Conservation (phyloP, 2,888 invertebrate genomes). For the Serrognathus titanus region DNA sequence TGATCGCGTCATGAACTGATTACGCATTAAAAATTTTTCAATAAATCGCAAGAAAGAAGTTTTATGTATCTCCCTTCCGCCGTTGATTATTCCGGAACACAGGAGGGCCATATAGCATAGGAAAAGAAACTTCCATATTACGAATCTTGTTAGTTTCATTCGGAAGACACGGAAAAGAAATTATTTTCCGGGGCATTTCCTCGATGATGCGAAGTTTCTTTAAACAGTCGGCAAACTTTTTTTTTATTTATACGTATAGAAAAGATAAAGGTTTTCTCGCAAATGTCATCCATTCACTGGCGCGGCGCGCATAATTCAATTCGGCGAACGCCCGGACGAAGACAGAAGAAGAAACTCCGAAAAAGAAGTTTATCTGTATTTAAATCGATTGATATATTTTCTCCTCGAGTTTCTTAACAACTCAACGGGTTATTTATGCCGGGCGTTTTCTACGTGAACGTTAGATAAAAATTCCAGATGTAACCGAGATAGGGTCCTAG, state of each 20-base stretch:
- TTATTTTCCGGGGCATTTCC: too few species aligned
- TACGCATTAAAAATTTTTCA: too few species aligned
- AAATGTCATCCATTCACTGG: background rate
- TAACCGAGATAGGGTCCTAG: background rate
- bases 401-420: slow-evolving; percentile 1
- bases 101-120: too few species aligned
- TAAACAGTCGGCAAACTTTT: background rate
- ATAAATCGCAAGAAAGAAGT: too few species aligned
- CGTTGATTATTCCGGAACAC: too few species aligned
- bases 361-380: slow-evolving; percentile 1
- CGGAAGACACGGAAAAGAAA: too few species aligned
- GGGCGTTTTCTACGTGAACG: background rate
- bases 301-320: background rate
- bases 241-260: background rate
- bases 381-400: slow-evolving; percentile 1
- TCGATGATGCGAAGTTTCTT: too few species aligned
- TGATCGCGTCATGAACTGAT: too few species aligned
- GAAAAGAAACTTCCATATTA: too few species aligned
- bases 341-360: background rate
- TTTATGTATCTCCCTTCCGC: too few species aligned
- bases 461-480: background rate
- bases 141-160: too few species aligned
- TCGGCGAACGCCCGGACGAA: background rate
- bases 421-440: slow-evolving; percentile 1
- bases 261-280: background rate